phyloP scores from a whole-genome alignment of 2,797 vertebrate species.

The Amniataba percoides region DNA sequence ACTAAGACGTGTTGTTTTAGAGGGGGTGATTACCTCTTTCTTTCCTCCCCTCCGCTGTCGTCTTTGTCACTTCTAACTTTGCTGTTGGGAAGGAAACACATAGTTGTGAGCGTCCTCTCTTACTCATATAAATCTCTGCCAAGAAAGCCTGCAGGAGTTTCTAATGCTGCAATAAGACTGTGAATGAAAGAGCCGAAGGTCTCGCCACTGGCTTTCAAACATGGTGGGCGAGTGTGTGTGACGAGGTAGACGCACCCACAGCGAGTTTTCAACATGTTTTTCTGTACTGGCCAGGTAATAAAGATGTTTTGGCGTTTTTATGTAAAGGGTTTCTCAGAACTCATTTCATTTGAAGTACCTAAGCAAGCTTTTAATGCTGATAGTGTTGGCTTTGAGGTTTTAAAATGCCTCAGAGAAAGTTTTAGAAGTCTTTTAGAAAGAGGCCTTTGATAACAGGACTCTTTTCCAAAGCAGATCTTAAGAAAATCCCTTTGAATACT shows the following conservation, averaged over 20 bases:
- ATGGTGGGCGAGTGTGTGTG: background rate
- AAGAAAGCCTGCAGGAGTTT: background rate
- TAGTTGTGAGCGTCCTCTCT: background rate
- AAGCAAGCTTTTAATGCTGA: slow-evolving; percentile 15
- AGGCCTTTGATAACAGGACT: slow-evolving; percentile 21
- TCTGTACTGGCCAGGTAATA: background rate
- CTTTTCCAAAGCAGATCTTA: slow-evolving; percentile 6
- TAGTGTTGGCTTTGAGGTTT: slow-evolving; percentile 10
- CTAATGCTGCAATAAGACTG: background rate
- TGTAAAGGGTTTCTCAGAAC: background rate
- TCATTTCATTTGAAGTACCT: slow-evolving; percentile 22
- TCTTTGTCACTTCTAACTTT: background rate
- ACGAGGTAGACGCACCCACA: too few relatives aligned
- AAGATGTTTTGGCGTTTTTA: background rate
- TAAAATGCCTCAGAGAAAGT: slow-evolving; percentile 12
- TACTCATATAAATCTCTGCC: background rate
- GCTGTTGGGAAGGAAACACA: too few relatives aligned
- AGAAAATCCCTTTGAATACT: slow-evolving; percentile 14
- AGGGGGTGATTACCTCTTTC: background rate
- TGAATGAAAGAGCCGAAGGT: background rate
- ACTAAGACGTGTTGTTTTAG: background rate
- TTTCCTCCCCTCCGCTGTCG: background rate
- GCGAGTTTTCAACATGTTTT: background rate
- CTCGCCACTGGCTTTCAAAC: background rate
- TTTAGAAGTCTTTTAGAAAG: slow-evolving; percentile 24